A percentile compares a stretch with the other conserved stretches of the same genome.
Evolutionary conservation across 2,113 vertebrate genomes (phyloP).

Genomic region (Orientallactaga bullata): DNA sequence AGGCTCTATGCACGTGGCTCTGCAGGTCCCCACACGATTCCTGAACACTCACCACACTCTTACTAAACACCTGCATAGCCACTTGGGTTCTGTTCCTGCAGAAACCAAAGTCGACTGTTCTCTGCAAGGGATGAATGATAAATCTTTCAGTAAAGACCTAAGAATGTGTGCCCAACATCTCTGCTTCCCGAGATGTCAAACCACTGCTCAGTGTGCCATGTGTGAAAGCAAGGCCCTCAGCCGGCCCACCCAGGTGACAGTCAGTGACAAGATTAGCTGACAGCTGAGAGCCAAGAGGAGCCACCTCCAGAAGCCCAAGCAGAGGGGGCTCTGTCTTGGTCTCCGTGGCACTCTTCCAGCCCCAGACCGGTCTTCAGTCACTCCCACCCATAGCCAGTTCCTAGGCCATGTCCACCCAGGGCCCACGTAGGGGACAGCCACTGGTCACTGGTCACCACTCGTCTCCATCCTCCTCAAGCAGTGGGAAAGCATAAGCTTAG

Average conservation of each 20-base stretch:
- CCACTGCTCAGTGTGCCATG: accelerated
- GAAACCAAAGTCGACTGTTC: not conserved
- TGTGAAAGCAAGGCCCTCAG: accelerated
- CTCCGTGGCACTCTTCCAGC: accelerated
- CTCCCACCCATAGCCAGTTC: not conserved
- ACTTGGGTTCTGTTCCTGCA: not conserved
- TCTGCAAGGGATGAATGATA: accelerated
- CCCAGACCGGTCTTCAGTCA: not conserved
- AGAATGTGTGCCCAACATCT: not conserved
- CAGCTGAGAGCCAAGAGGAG: not conserved
- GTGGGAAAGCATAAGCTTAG: accelerated
- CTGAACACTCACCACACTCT: not conserved
- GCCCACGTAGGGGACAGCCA: not conserved
- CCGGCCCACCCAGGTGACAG: accelerated
- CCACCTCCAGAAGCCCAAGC: not conserved
- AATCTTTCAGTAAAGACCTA: not conserved
- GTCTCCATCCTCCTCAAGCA: not conserved
- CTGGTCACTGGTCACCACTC: not conserved
- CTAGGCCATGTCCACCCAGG: accelerated
- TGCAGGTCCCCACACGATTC: not conserved
- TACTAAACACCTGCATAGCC: accelerated
- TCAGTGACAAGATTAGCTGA: accelerated
- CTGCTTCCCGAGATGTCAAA: not conserved
- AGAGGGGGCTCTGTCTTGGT: not conserved
- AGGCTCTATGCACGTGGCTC: not conserved